These are phyloP conservation scores for Asbolus verrucosus DNA, from an alignment of 1,140 invertebrate species.

Conservation along the genomic window DNA sequence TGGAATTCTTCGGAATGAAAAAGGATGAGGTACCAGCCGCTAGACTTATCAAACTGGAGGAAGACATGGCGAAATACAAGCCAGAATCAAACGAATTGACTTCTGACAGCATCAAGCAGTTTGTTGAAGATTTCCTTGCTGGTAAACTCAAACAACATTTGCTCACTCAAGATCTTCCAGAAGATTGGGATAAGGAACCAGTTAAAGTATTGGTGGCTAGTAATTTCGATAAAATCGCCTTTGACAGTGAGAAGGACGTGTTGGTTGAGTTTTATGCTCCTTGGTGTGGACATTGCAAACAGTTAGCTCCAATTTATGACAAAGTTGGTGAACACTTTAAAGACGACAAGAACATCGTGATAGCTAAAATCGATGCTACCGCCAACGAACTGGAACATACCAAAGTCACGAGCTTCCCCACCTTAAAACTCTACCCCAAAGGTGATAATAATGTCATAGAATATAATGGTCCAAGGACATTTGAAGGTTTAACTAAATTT, in stretches of 20 bases:
- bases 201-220: slow-evolving; percentile 95
- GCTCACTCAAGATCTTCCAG: slow-evolving; percentile 92
- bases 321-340: slow-evolving; percentile 84
- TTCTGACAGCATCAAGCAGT: slow-evolving; percentile 82
- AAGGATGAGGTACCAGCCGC: slow-evolving; percentile 92
- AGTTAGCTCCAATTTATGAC: slow-evolving; percentile 96
- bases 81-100: slow-evolving; percentile 84
- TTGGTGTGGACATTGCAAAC: slow-evolving; percentile 98
- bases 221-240: slow-evolving; percentile 96
- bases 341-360: slow-evolving; percentile 85
- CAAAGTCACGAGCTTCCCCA: slow-evolving; percentile 96
- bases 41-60: slow-evolving; percentile 93
- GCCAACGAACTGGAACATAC: slow-evolving; percentile 96
- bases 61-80: slow-evolving; percentile 99
- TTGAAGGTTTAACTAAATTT: slow-evolving; percentile 94
- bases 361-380: slow-evolving; percentile 99
- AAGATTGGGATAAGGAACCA: slow-evolving; percentile 96
- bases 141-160: slow-evolving; percentile 96
- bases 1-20: slow-evolving; percentile 99
- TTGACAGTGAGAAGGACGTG: slow-evolving; percentile 91
- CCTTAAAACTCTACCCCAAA: slow-evolving; percentile 95
- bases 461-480: slow-evolving; percentile 94
- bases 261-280: slow-evolving; percentile 99
- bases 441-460: slow-evolving; percentile 93
- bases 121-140: slow-evolving; percentile 89